These are phyloP conservation scores for Zelleria hepariella DNA, from an alignment of 2,888 invertebrate species.

Conservation along the genomic window DNA sequence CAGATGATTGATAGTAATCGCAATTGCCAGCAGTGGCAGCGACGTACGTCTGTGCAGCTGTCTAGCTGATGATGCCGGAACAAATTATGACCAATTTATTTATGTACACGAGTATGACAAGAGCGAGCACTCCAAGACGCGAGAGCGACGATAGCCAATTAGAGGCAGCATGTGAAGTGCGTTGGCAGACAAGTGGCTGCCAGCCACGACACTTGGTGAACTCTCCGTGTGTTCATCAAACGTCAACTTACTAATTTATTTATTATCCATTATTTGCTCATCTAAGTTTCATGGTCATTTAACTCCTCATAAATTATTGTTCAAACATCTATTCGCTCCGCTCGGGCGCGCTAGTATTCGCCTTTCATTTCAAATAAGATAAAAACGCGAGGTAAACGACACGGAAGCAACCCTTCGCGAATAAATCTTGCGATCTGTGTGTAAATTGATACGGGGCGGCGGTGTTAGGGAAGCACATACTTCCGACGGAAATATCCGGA, in stretches of 20 bases:
- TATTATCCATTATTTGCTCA: neutral
- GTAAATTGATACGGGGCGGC: constrained; percentile 9
- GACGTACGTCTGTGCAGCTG: neutral
- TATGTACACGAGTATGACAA: constrained; percentile 23
- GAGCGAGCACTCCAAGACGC: constrained; percentile 20
- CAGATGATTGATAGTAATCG: neutral
- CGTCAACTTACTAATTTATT: neutral
- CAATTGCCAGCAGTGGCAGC: neutral
- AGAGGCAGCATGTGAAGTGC: constrained; percentile 20
- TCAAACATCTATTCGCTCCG: neutral
- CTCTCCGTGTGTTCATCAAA: neutral
- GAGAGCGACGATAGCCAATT: constrained; percentile 33
- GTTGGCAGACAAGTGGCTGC: constrained; percentile 16
- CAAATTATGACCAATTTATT: constrained; percentile 28
- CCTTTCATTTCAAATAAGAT: neutral
- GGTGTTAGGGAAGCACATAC: constrained; percentile 6
- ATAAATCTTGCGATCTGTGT: constrained; percentile 10
- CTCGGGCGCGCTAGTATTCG: neutral
- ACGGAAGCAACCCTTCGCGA: constrained; percentile 10
- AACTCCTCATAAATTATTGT: neutral
- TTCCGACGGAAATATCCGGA: constrained; percentile 7
- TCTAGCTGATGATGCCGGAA: constrained; percentile 14
- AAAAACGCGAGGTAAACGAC: constrained; percentile 1
- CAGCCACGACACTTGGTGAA: constrained; percentile 4
- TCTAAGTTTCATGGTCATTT: neutral